A percentile compares a stretch with the other conserved stretches of the same genome.
Conservation (phyloP, 2,113 vertebrate species). For the rat (Rattus norvegicus) region GRCr8 NC_086028.1:2026001-2026500, state of each 20-base stretch:
- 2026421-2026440: too few species aligned
- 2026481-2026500: too few species aligned
- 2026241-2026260: not conserved
- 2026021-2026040: not conserved
- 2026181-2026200: constrained; percentile 5
- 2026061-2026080: not conserved
- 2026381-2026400: too few species aligned
- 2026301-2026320: too few species aligned
- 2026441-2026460: too few species aligned
- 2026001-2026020: not conserved
- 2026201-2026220: constrained; percentile 18
- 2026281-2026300: too few species aligned
- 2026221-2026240: not conserved
- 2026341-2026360: too few species aligned
- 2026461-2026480: too few species aligned
- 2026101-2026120: not conserved
- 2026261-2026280: not conserved
- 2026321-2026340: too few species aligned
- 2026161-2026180: constrained; percentile 15
- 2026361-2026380: too few species aligned
- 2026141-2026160: not conserved
- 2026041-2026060: not conserved
- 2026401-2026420: too few species aligned
- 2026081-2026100: constrained; percentile 32
- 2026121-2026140: not conserved